phyloP scores from a whole-genome alignment of 2,113 vertebrate species.

The Mobula hypostoma region DNA sequence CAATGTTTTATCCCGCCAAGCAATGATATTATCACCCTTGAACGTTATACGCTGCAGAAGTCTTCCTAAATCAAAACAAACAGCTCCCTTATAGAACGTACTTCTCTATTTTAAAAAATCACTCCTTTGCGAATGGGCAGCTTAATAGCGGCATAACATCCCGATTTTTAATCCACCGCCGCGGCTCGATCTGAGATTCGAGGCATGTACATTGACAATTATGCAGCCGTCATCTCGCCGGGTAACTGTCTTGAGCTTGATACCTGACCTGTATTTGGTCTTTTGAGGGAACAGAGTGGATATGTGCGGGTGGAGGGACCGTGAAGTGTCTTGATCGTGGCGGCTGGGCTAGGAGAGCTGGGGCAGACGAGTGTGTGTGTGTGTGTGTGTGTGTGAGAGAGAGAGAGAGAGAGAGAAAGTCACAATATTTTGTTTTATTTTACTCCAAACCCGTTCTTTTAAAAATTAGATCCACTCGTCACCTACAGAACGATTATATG shows the following conservation, averaged over 20 bases:
- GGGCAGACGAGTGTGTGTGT: too few species aligned
- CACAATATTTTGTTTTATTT: neutral
- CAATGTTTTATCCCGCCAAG: slow-evolving; percentile 65
- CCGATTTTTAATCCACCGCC: slow-evolving; percentile 62
- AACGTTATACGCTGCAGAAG: slow-evolving; percentile 77
- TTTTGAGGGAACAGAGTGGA: neutral
- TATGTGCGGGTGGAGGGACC: too few species aligned
- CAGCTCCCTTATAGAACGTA: slow-evolving; percentile 67
- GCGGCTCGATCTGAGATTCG: slow-evolving; percentile 60
- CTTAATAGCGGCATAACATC: slow-evolving; percentile 57
- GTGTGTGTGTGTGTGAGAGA: too few species aligned
- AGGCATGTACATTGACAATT: slow-evolving; percentile 54
- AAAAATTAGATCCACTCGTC: neutral
- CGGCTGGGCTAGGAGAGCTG: too few species aligned
- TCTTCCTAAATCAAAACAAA: slow-evolving; percentile 86
- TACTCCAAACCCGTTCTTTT: neutral
- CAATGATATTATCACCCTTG: slow-evolving; percentile 76
- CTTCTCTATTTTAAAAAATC: slow-evolving; percentile 45
- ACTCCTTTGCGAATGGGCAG: slow-evolving; percentile 51
- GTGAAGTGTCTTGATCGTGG: too few species aligned
- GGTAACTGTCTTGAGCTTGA: slow-evolving; percentile 43
- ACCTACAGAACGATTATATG: neutral
- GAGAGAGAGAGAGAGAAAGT: neutral
- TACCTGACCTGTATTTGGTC: neutral
- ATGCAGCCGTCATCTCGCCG: slow-evolving; percentile 59